phyloP scores from a whole-genome alignment of 2,113 vertebrate species.

The Gobiocypris rarus region DNA sequence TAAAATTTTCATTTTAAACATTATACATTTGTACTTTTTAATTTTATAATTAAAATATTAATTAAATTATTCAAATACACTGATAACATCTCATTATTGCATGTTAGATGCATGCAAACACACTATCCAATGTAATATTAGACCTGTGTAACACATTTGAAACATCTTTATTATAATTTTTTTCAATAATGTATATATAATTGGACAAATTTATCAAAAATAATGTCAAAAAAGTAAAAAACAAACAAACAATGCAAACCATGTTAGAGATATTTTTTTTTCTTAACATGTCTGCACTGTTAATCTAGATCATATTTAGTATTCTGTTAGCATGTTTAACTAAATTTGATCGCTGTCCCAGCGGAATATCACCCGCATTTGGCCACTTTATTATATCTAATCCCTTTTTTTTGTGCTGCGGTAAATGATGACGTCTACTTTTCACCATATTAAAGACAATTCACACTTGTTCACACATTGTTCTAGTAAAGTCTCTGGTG shows the following conservation, averaged over 20 bases:
- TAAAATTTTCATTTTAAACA: too few species aligned
- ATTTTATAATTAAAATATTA: too few species aligned
- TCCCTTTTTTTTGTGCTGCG: constrained; percentile 14
- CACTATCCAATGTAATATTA: too few species aligned
- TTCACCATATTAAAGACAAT: constrained; percentile 48
- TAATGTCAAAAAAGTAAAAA: neutral
- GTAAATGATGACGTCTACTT: constrained; percentile 22
- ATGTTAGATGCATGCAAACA: too few species aligned
- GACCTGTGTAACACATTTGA: too few species aligned
- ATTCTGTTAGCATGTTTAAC: neutral
- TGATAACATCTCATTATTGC: too few species aligned
- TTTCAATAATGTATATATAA: too few species aligned
- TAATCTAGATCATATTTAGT: neutral
- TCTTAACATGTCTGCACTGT: neutral
- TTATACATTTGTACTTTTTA: too few species aligned
- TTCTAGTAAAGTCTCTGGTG: constrained; percentile 36
- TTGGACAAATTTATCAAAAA: neutral
- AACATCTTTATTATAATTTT: too few species aligned
- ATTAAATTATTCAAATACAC: too few species aligned
- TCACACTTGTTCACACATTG: constrained; percentile 45
- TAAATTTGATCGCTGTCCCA: neutral
- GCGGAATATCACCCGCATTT: neutral
- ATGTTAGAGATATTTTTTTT: too few species aligned
- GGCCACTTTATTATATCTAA: neutral
- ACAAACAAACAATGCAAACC: neutral